Base-by-base conservation (phyloP, 2,797 vertebrate species). In the Phoebastria nigripes region DNA sequence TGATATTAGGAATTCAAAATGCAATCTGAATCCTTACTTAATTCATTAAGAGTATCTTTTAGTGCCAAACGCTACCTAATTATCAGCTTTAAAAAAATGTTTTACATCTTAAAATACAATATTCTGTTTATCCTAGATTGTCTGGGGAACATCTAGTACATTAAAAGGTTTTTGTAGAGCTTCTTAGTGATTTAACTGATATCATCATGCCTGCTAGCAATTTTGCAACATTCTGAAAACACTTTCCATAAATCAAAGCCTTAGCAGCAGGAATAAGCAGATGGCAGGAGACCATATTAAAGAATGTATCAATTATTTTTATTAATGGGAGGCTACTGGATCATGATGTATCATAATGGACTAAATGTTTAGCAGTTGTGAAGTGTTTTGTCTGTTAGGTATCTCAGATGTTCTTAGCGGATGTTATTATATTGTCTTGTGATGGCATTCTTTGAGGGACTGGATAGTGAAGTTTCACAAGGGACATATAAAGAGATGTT, bases 241-340 rank as follows among this genome's bases (percentile, higher is more conserved):
- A 96, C 97, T 98, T 98, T 94, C 90, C 91, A 96, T 97, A 97
- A 97, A 98, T 98, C 97, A 97, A 97, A 98, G 94, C 80, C 93
- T 92, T 93, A 97, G 95, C 93, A 97, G 94, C 92, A 97, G 95
- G 95, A 92, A 97, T 95, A 97, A 97, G 89, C 97, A 98, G 97
- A 98, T 97, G 95, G 97, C 86, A 97, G 81, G 94, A 97, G 95
- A 97, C 83, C 54, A 46, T 96, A 97, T 97, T 97, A 96, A 94
- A 92, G 92, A 96, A 96, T 91, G 61, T 95, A 97, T 97, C 96
- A 96, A 97, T 98, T 97, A 97, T 94, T 97, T 97, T 97, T 95
- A 95, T 96, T 97, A 98, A 96, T 92, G 89, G 84, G 59, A 87
- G 63, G 87, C 89, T 97, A 94, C 69, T 96, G 93, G 94, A 92